Base-by-base conservation (phyloP, 2,888 invertebrate genomes). In the Sesamia inferens region DNA sequence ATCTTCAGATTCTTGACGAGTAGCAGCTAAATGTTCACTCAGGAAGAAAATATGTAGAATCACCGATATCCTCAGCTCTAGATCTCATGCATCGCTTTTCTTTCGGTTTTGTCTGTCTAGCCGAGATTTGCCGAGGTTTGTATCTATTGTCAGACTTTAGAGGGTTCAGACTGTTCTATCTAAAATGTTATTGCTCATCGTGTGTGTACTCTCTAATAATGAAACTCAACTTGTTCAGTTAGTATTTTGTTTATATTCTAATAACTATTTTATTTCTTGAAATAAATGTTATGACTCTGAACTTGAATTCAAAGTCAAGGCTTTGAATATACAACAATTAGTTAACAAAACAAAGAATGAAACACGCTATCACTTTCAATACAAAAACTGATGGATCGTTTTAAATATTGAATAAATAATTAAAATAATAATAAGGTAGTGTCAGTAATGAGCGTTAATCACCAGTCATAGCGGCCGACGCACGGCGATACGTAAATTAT, bases 361-460 rank as follows among this genome's bases (percentile, higher is more conserved):
- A 68, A 63, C 58, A 63, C 42, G n/a, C 16, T 71, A 84, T 81
- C 81, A 69, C 68, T 81, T 76, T 76, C 81, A 71, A 54, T 63
- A 76, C 66, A 81, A 84, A 81, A 81, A 82, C 55, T 70, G 59
- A 78, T 70, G 51, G 62, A 64, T 70, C 67, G 61, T 39, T 63
- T 71, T 63, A 79, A 76, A 13, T 76, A 71, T 65, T 74, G 81
- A 80, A 80, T 83, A 77, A 75, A 74, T 82, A 74, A 77, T 79
- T 75, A 83, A 68, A 71, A 67, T 80, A 80, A 83, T 76, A 71
- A 69, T 31, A 64, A 66, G 58, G 69, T 71, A 74, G 65, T 61
- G 75, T 73, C 68, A 57, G 71, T 82, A 86, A 85, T 84, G 82
- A 65, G 81, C 70, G 72, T 79, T 88, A 90, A 90, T 88, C 84